A percentile compares a stretch with the other conserved stretches of the same genome.
These are phyloP conservation scores for Syngnathoides biaculeatus DNA, from an alignment of 2,113 vertebrate species.

Conservation along the genomic window DNA sequence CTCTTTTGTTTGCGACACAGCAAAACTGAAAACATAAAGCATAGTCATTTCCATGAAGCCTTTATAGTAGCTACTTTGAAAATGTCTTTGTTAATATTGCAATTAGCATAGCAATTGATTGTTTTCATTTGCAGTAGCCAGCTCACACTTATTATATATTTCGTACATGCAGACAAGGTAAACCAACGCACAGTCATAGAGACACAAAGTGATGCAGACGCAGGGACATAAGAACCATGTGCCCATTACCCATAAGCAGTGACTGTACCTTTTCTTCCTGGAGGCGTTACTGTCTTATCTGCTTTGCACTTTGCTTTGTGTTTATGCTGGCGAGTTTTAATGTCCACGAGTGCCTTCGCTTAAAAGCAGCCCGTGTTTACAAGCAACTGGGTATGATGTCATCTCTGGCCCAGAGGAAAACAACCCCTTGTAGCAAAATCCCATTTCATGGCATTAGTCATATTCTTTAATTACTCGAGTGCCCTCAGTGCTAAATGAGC, in stretches of 20 bases:
- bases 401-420: conserved; percentile 41
- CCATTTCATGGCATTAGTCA: conserved; percentile 57
- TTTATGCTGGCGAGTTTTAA: conserved; percentile 18
- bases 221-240: not conserved
- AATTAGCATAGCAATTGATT: not conserved
- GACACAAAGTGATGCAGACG: conserved; percentile 4
- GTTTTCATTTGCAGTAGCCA: not conserved
- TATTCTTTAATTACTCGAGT: conserved; percentile 55
- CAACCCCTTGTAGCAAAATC: conserved; percentile 34
- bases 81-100: not conserved
- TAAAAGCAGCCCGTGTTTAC: conserved; percentile 39
- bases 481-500: conserved; percentile 51
- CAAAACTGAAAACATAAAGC: not conserved
- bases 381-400: conserved; percentile 34
- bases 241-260: conserved; percentile 1
- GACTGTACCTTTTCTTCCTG: conserved; percentile 14
- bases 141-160: not conserved
- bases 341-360: conserved; percentile 19
- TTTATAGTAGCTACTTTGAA: not conserved
- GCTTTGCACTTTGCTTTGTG: conserved; percentile 19
- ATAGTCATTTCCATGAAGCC: not conserved
- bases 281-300: conserved; percentile 27
- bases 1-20: not conserved
- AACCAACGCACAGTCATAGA: not conserved
- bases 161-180: not conserved